These are phyloP conservation scores for Lepidurus packardi DNA, from an alignment of 1,140 invertebrate genomes.

Conservation along the genomic window DNA sequence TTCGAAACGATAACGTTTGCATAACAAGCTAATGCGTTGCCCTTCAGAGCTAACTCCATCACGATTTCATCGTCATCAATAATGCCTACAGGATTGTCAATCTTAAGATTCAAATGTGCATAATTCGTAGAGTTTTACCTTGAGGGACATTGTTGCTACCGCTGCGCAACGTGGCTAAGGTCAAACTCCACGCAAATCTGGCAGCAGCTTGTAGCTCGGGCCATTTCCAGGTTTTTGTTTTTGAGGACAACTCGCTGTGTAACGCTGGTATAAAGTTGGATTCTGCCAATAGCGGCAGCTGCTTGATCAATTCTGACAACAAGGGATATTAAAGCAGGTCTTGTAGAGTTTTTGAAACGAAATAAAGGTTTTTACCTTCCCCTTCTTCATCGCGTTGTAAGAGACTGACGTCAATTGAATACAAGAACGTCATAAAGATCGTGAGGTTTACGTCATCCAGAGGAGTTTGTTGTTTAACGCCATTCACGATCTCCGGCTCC, in stretches of 20 bases:
- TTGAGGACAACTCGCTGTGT: constrained; percentile 52
- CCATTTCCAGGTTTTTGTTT: constrained; percentile 54
- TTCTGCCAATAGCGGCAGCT: constrained; percentile 66
- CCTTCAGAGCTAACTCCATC: constrained; percentile 68
- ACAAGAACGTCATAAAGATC: constrained; percentile 74
- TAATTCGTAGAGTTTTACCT: not conserved
- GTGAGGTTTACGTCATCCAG: constrained; percentile 70
- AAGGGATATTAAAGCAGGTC: constrained; percentile 27
- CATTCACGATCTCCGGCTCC: constrained; percentile 45
- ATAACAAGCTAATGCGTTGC: constrained; percentile 72
- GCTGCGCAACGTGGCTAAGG: constrained; percentile 65
- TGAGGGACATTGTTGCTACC: constrained; percentile 6
- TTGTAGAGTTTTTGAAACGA: not conserved
- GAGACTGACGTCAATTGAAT: constrained; percentile 74
- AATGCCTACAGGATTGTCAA: constrained; percentile 32
- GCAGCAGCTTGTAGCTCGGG: constrained; percentile 63
- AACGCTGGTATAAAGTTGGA: constrained; percentile 55
- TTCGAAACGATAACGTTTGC: constrained; percentile 65
- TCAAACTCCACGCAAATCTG: constrained; percentile 71
- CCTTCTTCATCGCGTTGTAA: constrained; percentile 58
- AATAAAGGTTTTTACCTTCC: constrained; percentile 44
- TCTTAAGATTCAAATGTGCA: no score
- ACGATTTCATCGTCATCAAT: constrained; percentile 68
- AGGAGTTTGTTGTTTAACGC: constrained; percentile 35
- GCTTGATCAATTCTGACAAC: constrained; percentile 57